These are phyloP conservation scores for Leptobrachium leishanense DNA, from an alignment of 2,113 vertebrate genomes.

Conservation along the genomic window DNA sequence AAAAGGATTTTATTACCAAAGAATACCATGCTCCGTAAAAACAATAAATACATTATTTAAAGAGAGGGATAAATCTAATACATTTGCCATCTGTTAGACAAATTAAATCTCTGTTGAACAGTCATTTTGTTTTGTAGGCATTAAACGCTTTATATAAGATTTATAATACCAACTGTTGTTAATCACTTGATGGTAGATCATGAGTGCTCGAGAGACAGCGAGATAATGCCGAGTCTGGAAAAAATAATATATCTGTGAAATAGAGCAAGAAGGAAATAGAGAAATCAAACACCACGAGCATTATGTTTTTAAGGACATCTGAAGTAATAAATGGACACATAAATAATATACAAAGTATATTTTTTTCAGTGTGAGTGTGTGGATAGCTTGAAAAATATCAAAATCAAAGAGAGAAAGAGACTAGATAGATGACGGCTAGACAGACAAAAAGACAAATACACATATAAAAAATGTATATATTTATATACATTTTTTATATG, in stretches of 20 bases:
- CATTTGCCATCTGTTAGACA: conserved; percentile 52
- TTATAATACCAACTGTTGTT: conserved; percentile 33
- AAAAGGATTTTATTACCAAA: conserved; percentile 21
- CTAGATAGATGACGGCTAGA: too few species aligned
- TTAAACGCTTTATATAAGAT: conserved; percentile 27
- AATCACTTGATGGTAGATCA: not conserved
- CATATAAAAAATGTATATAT: too few species aligned
- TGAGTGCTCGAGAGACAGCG: conserved; percentile 8
- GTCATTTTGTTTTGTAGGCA: conserved; percentile 16
- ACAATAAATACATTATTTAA: conserved; percentile 33
- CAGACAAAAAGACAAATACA: too few species aligned
- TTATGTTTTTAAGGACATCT: too few species aligned
- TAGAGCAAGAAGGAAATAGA: not conserved
- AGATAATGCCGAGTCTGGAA: not conserved
- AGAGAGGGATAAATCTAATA: conserved; percentile 47
- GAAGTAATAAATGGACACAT: too few species aligned
- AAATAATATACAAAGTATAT: too few species aligned
- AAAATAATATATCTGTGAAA: not conserved
- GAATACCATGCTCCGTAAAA: conserved; percentile 25
- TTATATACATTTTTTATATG: too few species aligned
- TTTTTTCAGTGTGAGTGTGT: too few species aligned
- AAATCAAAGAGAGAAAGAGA: too few species aligned
- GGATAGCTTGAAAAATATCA: too few species aligned
- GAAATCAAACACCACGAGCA: too few species aligned
- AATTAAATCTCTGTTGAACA: conserved; percentile 36